Base-by-base conservation (phyloP, 2,888 invertebrate species). In the Helicoverpa assulta region DNA sequence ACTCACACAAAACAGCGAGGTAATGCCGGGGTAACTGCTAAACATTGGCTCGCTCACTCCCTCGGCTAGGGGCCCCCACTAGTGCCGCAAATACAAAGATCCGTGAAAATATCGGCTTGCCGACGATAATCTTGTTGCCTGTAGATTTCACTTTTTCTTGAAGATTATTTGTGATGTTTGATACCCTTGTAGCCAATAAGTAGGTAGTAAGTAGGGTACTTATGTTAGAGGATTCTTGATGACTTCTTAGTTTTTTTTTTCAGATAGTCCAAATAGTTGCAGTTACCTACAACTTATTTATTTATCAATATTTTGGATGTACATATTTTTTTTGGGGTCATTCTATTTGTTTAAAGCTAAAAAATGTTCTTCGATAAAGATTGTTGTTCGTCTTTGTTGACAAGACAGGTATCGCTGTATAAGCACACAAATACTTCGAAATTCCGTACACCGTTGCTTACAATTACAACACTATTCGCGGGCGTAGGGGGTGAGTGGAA, bases 401-500 rank as follows among this genome's bases (percentile, higher is more conserved):
- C 14, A 56, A 8, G 5, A 21, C 43, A 6, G 18, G 6, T 16
- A 43, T 58, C 68, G 43, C 19, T 52, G 37, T 57, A 12, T 10
- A 19, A 2, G 43, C 14, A 16, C 70, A 47, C 54, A 40, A 62
- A 66, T 37, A 59, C 40, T 66, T 77, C 76, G 80, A 77, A 33
- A 50, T 70, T 52, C 18, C 3, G 50, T 60, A 47, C 16, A 43
- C 59, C 19, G 56, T 26, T 26, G 19, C 54, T 57, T 67, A 57
- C 70, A 70, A 61, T 77, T 71, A 77, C 81, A 81, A 26, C 81
- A 83, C 82, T 82, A 78, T 57, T 64, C 37, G 69, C 77, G 21
- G 63, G 70, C 57, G 64, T n/a, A 60, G 61, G 80, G 76, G 84
- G 86, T 82, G 89, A 88, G 90, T 89, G 73, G 85, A 87, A 89